Evolutionary conservation across 2,113 vertebrate species (phyloP).

Genomic region (Chroicocephalus ridibundus): DNA sequence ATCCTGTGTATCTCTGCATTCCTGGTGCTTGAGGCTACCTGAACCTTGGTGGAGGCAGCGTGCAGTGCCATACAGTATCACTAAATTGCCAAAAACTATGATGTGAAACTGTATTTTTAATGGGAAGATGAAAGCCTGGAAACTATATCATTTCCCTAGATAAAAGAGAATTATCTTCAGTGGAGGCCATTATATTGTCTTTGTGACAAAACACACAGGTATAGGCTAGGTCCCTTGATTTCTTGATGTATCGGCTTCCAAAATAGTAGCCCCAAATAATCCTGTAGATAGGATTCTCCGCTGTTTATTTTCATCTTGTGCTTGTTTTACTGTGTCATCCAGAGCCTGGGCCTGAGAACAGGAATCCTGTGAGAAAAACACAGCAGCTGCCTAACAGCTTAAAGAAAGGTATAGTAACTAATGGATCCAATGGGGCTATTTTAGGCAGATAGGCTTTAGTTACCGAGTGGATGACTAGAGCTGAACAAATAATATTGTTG

Average conservation of each 20-base stretch:
- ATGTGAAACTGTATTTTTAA: neutral
- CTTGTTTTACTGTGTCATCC: neutral
- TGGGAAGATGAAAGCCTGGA: neutral
- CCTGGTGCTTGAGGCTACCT: neutral
- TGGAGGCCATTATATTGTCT: neutral
- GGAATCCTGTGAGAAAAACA: neutral
- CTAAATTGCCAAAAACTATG: neutral
- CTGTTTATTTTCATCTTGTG: neutral
- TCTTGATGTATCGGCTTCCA: neutral
- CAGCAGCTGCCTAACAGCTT: neutral
- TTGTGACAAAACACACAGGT: neutral
- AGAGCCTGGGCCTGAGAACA: neutral
- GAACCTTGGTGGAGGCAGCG: neutral
- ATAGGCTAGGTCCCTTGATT: neutral
- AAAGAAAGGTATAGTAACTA: neutral
- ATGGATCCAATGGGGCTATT: neutral
- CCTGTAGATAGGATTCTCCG: neutral
- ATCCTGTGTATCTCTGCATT: neutral
- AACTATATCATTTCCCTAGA: neutral
- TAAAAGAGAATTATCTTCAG: neutral
- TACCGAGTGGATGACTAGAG: neutral
- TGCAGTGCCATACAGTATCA: neutral
- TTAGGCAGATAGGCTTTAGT: constrained; percentile 7
- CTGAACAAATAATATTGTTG: neutral
- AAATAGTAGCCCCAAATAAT: neutral